Conservation (phyloP, 2,888 invertebrate species). For the Ochropleura plecta region DNA sequence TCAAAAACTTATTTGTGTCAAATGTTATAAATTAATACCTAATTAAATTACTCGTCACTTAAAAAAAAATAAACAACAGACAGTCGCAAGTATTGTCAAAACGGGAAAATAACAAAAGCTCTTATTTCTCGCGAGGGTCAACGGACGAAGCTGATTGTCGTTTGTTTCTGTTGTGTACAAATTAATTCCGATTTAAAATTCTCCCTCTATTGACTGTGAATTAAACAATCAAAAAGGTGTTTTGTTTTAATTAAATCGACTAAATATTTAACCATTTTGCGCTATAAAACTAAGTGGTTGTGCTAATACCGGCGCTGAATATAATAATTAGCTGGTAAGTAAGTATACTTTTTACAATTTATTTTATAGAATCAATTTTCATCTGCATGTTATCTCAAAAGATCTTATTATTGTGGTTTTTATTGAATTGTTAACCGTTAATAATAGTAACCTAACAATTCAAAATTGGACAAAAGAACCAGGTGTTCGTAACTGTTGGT, state of each 20-base stretch:
- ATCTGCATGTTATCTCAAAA: neutral
- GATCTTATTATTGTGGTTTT: neutral
- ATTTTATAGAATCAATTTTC: neutral
- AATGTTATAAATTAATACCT: neutral
- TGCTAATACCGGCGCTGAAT: slow-evolving; percentile 48
- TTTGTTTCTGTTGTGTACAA: slow-evolving; percentile 59
- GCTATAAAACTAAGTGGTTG: slow-evolving; percentile 29
- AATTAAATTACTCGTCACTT: neutral
- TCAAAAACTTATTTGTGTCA: neutral
- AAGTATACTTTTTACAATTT: slow-evolving; percentile 37
- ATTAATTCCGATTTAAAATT: slow-evolving; percentile 34
- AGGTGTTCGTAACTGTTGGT: neutral
- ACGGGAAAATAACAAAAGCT: slow-evolving; percentile 52
- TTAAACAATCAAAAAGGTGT: slow-evolving; percentile 20
- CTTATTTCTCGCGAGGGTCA: slow-evolving; percentile 50
- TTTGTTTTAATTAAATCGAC: slow-evolving; percentile 26
- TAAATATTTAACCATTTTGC: neutral
- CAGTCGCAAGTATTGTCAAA: slow-evolving; percentile 34
- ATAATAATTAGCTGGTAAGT: slow-evolving; percentile 56
- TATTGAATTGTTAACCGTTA: neutral
- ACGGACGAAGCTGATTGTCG: slow-evolving; percentile 54
- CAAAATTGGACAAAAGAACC: neutral
- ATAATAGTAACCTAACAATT: neutral
- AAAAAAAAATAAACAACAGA: neutral
- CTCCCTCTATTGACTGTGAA: slow-evolving; percentile 18